phyloP scores from a whole-genome alignment of 2,888 invertebrate genomes.

The Punctoribates punctum region DNA sequence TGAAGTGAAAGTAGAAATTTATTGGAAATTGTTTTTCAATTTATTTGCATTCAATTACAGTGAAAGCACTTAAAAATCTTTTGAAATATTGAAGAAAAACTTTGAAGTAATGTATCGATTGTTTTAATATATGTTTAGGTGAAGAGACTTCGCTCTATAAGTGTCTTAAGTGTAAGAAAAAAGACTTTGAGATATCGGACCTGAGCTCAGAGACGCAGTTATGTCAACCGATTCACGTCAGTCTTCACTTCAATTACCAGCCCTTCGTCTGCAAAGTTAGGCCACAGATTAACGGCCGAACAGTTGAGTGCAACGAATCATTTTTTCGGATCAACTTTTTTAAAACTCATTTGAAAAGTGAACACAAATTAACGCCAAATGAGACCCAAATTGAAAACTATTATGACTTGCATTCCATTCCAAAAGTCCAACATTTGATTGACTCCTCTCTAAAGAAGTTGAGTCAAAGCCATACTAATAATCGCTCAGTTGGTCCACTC shows the following conservation, averaged over 20 bases:
- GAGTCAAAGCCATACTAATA: background rate
- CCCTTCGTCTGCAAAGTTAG: background rate
- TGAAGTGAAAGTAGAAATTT: no score
- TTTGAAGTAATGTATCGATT: background rate
- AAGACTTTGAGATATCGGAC: background rate
- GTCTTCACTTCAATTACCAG: background rate
- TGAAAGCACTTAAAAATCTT: no score
- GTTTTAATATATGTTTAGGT: background rate
- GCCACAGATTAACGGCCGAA: background rate
- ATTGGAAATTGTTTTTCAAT: no score
- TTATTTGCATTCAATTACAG: no score
- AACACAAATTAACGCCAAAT: background rate
- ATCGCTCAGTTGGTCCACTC: background rate
- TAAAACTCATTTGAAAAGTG: constrained; percentile 11
- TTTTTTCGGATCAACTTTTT: background rate
- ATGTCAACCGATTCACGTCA: background rate
- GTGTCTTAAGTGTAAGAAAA: constrained; percentile 1
- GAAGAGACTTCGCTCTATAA: constrained; percentile 22
- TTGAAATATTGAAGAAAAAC: no score
- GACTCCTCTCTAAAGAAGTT: background rate
- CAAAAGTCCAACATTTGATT: background rate
- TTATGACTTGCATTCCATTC: background rate
- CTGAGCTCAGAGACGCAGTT: background rate
- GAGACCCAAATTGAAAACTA: background rate
- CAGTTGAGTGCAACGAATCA: background rate